Base-by-base conservation (phyloP, 1,140 invertebrate genomes). In the Coboldia fuscipes region DNA sequence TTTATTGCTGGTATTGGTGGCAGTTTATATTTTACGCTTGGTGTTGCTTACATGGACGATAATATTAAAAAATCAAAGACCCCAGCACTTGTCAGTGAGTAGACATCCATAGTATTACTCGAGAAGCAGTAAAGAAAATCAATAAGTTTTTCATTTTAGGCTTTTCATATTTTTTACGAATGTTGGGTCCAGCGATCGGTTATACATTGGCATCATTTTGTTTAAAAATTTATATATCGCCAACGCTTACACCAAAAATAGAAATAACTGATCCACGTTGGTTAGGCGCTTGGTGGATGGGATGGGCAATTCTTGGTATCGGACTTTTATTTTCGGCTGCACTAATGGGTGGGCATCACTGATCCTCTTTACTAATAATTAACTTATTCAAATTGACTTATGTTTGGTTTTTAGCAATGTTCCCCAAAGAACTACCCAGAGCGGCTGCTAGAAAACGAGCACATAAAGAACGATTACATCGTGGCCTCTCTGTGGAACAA, bases 261-360 rank as follows among this genome's bases (percentile, higher is more conserved):
- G 63, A 57, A 10, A 70, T 60, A 22, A 60, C 66, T 41, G 75
- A 80, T 58, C 74, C 74, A 2, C 59, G 74, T 38, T 81, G 75
- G 75, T 45, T 78, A 14, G 76, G 76, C 2, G 75, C 75, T 9
- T 81, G 75, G 76, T 81, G 75, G 76, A 41, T 79, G 18, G 81
- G 81, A 16, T 82, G 65, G 76, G 63, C 79, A 19, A 62, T 78
- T 8, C 56, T 76, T 34, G 75, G 68, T n/a, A 45, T 63, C 0
- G 42, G 73, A 2, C 56, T 76, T 0, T 58, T 70, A n/a, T 33
- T 73, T 15, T 68, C 71, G 19, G 63, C 69, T 0, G 60, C 65
- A n/a, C n/a, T n/a, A n/a, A n/a, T n/a, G n/a, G n/a, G n/a, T n/a
- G n/a, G n/a, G n/a, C n/a, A n/a, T n/a, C n/a, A n/a, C n/a, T n/a